Base-by-base conservation (phyloP, 2,888 invertebrate species). In the Busseola fusca region DNA sequence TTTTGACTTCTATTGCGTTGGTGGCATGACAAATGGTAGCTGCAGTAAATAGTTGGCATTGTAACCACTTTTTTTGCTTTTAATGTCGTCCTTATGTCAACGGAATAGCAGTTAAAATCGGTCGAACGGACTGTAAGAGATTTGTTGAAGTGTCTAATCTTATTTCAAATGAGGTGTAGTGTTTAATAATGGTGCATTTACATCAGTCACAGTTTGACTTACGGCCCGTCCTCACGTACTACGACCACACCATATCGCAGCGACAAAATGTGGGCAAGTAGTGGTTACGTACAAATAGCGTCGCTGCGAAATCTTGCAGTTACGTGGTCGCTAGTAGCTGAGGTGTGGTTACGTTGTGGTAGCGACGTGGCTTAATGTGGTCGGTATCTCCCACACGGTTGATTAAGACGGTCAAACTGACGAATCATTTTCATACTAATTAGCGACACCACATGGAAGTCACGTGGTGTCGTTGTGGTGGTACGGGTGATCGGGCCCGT, bases 141-240 rank as follows among this genome's bases (percentile, higher is more conserved):
- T n/a, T n/a, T n/a, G n/a, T n/a, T n/a, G n/a, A n/a, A n/a, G n/a
- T 34, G 5, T 3, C 3, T 34, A 34, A 34, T 3, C 6, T 34
- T 34, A 34, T 34, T 34, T 6, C 34, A 34, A 34, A 34, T 34
- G 34, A 34, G 7, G 7, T 34, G 34, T 34, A 69, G 60, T 50
- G 25, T 59, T 25, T 56, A 21, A 66, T 57, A 68, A 60, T 58
- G 59, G 57, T 74, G 18, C 40, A 62, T 74, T 71, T 42, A 69
- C 48, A 68, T 57, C 16, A 30, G 40, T 25, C 48, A 48, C 42
- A 34, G 18, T 42, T 27, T n/a, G 25, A 27, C 12, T 27, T 21
- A n/a, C n/a, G 48, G 10, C n/a, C 10, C 1, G n/a, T 50, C n/a
- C n/a, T 21, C 10, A 50, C n/a, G 48, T 10, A n/a, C 14, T 14